A percentile compares a stretch with the other conserved stretches of the same genome.
These are phyloP conservation scores for Monopterus albus DNA, from an alignment of 2,113 vertebrate genomes.

Conservation along the genomic window DNA sequence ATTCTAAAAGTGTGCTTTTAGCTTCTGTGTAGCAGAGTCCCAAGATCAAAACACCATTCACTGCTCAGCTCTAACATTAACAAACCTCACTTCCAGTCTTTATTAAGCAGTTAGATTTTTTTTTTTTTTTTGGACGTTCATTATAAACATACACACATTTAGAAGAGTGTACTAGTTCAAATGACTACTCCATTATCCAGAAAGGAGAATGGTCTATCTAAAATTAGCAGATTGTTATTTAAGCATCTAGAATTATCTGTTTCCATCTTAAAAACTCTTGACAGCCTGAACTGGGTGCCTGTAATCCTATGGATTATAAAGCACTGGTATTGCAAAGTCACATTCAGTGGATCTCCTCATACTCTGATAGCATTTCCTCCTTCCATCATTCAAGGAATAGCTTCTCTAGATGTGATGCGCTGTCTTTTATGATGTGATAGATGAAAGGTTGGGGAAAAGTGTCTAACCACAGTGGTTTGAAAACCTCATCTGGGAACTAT, in stretches of 20 bases:
- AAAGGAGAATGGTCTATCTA: constrained; percentile 2
- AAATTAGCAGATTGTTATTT: no score
- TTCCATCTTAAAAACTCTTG: constrained; percentile 4
- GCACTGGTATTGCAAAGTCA: background rate
- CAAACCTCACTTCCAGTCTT: constrained; percentile 27
- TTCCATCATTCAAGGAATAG: background rate
- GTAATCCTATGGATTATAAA: background rate
- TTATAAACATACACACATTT: constrained; percentile 23
- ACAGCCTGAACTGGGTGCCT: background rate
- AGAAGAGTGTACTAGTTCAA: background rate
- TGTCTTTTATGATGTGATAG: background rate
- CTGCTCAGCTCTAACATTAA: constrained; percentile 36
- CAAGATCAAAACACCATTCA: constrained; percentile 17
- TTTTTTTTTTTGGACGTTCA: constrained; percentile 31
- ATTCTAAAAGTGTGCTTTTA: constrained; percentile 15
- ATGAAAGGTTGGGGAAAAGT: no score
- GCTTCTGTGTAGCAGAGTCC: constrained; percentile 14
- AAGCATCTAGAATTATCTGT: no score
- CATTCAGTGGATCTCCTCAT: background rate
- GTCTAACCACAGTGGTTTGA: no score
- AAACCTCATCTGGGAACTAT: no score
- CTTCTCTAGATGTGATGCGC: background rate
- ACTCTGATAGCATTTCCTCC: background rate
- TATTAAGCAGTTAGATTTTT: constrained; percentile 17
- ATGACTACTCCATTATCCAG: constrained; percentile 22